Evolutionary conservation across 2,888 invertebrate genomes (phyloP).

Genomic region (Hirtodrosophila histrioides): DNA sequence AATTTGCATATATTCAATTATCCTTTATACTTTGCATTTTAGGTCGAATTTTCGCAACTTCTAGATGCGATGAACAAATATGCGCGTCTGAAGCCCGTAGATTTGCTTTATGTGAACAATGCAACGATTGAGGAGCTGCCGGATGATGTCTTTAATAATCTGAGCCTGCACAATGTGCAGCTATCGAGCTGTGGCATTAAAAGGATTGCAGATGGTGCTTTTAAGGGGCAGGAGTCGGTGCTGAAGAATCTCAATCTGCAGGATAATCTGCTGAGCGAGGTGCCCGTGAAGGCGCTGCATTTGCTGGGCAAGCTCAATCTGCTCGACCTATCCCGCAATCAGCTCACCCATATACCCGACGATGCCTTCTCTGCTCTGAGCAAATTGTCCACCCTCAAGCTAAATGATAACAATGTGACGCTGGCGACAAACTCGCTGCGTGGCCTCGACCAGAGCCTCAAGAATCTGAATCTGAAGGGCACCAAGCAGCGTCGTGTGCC

Average conservation of each 20-base stretch:
- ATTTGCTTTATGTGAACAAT: conserved; percentile 95
- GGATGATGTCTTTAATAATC: conserved; percentile 88
- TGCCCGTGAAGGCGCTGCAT: conserved; percentile 90
- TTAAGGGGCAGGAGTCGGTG: conserved; percentile 92
- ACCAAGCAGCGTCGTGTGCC: conserved; percentile 92
- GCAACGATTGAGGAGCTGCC: conserved; percentile 90
- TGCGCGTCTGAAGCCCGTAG: conserved; percentile 89
- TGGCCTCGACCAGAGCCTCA: conserved; percentile 92
- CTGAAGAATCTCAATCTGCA: conserved; percentile 93
- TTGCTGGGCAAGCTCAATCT: conserved; percentile 89
- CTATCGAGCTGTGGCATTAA: conserved; percentile 92
- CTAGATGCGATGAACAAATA: conserved; percentile 89
- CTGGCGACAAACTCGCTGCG: conserved; percentile 89
- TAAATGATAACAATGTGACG: conserved; percentile 94
- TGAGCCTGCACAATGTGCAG: conserved; percentile 92
- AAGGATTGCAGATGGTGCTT: conserved; percentile 89
- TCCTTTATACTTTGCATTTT: conserved; percentile 35
- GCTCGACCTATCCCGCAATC: conserved; percentile 93
- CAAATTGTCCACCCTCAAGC: conserved; percentile 91
- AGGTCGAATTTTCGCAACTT: conserved; percentile 91
- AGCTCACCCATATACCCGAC: conserved; percentile 89
- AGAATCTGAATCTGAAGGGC: conserved; percentile 95
- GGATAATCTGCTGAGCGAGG: conserved; percentile 91
- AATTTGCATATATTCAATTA: no score
- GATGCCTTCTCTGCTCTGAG: conserved; percentile 90